Evolutionary conservation across 92 coral and sea anemone species (phyloP), one percentile per base, ranked within the genome.

Genomic region (Palythoa grandiflora): DNA sequence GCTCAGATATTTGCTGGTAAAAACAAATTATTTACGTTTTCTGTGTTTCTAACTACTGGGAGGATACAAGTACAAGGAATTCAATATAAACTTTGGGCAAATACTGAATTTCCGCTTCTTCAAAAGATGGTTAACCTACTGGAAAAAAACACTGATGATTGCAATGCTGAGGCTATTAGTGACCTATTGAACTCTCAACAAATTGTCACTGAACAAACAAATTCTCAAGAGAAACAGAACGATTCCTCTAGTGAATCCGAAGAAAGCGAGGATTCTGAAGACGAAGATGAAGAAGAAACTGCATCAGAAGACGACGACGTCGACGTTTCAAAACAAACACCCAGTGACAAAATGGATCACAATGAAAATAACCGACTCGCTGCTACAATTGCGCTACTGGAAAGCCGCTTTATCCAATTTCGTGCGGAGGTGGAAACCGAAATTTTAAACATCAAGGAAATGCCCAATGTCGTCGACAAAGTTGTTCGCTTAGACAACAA

Each of bases 401-500:
- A 78, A 78, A 78, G 83, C 83, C 60, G 83, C 40, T 57, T 78
- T 59, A 17, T 78, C 61, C 83, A 78, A 59, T 78, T 57, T 35
- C 83, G 83, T 78, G 83, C 83, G 38, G 83, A 38, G 60, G 70
- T 78, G 71, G 83, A 78, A 59, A 78, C 60, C 38, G 71, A 78
- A 78, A 36, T 78, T 15, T 57, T 78, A 13, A 78, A 78, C 70
- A 5, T 78, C 39, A 78, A 78, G 38, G 83, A 78, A 78, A 78
- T 78, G 83, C 61, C 83, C 17, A 78, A 78, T 78, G 71, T 78
- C 21, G 13, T 35, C 68, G 71, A 78, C 83, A 78, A 78, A 78
- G 83, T 78, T 59, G 85, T 87, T 35, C 90, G 85, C 68, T 78
- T 87, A 36, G 90, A 78, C 73, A 87, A 87, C 79, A 78, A 77